Percentiles rank a stretch among this genome's conserved stretches.
Evolutionary conservation across 2,888 invertebrate genomes (phyloP).

Genomic region (Tolmerus cingulatus): DNA sequence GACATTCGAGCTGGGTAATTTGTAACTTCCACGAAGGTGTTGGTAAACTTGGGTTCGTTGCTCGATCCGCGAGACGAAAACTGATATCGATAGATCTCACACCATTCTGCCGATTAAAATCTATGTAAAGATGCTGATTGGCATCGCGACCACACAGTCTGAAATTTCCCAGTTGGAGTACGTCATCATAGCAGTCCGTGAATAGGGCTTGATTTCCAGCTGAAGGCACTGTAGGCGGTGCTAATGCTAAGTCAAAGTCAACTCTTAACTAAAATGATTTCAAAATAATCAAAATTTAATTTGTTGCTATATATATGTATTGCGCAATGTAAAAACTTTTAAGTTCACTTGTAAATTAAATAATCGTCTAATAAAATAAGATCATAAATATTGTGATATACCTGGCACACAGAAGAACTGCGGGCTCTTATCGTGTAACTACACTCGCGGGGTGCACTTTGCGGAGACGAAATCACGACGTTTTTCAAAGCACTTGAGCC

Average conservation of each 20-base stretch:
- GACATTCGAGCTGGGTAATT: slow-evolving; percentile 56
- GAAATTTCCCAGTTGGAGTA: slow-evolving; percentile 52
- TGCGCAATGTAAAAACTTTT: not conserved
- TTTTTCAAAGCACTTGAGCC: not conserved
- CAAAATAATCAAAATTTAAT: not conserved
- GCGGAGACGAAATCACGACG: not conserved
- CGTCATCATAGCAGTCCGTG: not conserved
- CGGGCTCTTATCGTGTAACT: slow-evolving; percentile 11
- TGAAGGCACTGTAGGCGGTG: slow-evolving; percentile 52
- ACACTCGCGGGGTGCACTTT: not conserved
- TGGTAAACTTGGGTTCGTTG: slow-evolving; percentile 48
- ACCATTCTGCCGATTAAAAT: slow-evolving; percentile 55
- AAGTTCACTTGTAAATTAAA: not conserved
- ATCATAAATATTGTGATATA: not conserved
- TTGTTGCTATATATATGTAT: not conserved
- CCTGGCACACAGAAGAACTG: slow-evolving; percentile 36
- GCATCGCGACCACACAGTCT: slow-evolving; percentile 69
- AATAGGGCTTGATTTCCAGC: not conserved
- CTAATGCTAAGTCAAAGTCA: slow-evolving; percentile 55
- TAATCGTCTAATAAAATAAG: not conserved
- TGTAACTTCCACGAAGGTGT: slow-evolving; percentile 52
- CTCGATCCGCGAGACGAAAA: slow-evolving; percentile 51
- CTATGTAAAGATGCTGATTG: slow-evolving; percentile 66
- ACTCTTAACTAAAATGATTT: slow-evolving; percentile 51
- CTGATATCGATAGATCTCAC: slow-evolving; percentile 48